Conservation (phyloP, 2,888 invertebrate genomes). For the Leptinotarsa haldemani region DNA sequence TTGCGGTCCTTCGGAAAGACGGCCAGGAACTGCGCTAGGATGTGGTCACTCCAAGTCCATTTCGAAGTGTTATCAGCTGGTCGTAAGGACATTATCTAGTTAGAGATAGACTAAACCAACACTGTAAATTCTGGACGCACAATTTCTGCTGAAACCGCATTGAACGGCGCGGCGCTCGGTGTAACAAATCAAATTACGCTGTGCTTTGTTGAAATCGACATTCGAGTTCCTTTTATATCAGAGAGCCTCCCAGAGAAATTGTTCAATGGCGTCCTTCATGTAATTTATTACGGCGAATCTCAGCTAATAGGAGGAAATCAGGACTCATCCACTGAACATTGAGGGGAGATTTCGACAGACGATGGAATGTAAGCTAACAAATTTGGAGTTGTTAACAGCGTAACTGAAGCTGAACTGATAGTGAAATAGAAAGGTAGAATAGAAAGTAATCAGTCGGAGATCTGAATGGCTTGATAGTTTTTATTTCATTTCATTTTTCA, state of each 20-base stretch:
- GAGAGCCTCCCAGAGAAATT: background rate
- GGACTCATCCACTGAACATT: background rate
- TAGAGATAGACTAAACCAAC: slow-evolving; percentile 12
- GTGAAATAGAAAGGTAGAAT: too few species aligned
- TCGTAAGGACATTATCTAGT: slow-evolving; percentile 9
- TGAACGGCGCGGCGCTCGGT: slow-evolving; percentile 6
- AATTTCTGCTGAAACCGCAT: slow-evolving; percentile 6
- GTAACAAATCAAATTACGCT: slow-evolving; percentile 16
- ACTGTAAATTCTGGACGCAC: background rate
- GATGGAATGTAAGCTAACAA: background rate
- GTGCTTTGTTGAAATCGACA: background rate
- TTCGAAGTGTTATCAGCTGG: slow-evolving; percentile 10
- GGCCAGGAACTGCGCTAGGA: background rate
- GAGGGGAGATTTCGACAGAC: background rate
- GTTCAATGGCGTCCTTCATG: slow-evolving; percentile 11
- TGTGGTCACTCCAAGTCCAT: slow-evolving; percentile 2
- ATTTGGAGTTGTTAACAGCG: background rate
- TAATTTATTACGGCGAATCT: slow-evolving; percentile 5
- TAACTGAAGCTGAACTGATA: background rate
- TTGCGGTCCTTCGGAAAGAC: background rate
- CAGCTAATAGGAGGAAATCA: slow-evolving; percentile 13
- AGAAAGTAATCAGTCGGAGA: too few species aligned
- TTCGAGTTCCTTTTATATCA: slow-evolving; percentile 10
- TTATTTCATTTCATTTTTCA: too few species aligned
- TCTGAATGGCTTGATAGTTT: too few species aligned